These are phyloP conservation scores for Aradophagus sp. DNA, from an alignment of 1,140 invertebrate genomes.

Conservation along the genomic window DNA sequence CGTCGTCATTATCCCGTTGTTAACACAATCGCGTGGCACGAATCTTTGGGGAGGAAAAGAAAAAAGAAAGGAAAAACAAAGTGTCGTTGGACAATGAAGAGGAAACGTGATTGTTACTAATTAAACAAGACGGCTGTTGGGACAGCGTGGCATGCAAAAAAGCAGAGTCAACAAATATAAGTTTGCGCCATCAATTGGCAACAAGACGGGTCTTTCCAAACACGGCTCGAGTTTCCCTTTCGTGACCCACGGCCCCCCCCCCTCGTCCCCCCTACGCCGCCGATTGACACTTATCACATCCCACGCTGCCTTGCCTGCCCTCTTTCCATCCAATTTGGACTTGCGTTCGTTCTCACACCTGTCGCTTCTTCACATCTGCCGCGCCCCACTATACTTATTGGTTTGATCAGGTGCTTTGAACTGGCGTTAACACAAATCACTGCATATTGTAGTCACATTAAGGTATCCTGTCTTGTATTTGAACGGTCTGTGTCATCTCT, in stretches of 20 bases:
- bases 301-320: too few relatives aligned
- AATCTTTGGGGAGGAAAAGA: constrained; percentile 15
- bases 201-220: constrained; percentile 36
- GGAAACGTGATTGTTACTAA: constrained; percentile 24
- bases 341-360: too few relatives aligned
- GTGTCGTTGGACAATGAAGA: constrained; percentile 19
- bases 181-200: constrained; percentile 37
- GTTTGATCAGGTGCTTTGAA: too few relatives aligned
- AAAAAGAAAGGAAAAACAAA: not conserved
- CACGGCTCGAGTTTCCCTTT: constrained; percentile 36
- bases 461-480: too few relatives aligned
- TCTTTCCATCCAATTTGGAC: too few relatives aligned
- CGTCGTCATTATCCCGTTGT: constrained; percentile 22
- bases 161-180: constrained; percentile 14
- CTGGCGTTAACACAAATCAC: too few relatives aligned
- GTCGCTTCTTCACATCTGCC: too few relatives aligned
- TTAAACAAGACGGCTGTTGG: constrained; percentile 32
- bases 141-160: constrained; percentile 21
- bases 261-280: not conserved
- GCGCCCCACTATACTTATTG: too few relatives aligned
- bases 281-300: too few relatives aligned
- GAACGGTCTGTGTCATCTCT: too few relatives aligned
- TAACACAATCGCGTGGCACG: too few relatives aligned
- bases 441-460: too few relatives aligned
- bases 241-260: constrained; percentile 1